phyloP scores from a whole-genome alignment of 2,113 vertebrate genomes.

The Corapipo altera region DNA sequence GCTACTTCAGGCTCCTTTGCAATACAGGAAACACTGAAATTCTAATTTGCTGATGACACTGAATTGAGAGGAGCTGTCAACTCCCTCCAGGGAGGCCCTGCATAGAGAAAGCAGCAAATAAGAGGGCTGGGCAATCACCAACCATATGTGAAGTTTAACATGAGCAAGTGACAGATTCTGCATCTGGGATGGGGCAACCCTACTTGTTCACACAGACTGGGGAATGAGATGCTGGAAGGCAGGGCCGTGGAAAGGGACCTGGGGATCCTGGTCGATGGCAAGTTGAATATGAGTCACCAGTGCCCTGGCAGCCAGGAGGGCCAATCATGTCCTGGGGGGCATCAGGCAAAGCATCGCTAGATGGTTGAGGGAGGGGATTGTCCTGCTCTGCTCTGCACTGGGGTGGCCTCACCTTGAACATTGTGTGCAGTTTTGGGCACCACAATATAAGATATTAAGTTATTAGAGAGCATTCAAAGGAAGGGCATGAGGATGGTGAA shows the following conservation, averaged over 20 bases:
- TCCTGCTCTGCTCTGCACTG: neutral
- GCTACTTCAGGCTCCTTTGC: neutral
- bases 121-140: neutral
- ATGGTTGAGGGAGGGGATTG: neutral
- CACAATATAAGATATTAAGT: fast-evolving
- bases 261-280: fast-evolving
- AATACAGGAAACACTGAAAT: neutral
- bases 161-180: fast-evolving
- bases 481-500: neutral
- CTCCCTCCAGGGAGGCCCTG: neutral
- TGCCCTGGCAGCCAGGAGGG: neutral
- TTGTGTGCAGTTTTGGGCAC: fast-evolving
- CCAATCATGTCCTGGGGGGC: fast-evolving
- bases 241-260: fast-evolving
- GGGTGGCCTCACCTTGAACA: fast-evolving
- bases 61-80: fast-evolving
- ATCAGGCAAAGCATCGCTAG: neutral
- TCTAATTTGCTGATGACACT: neutral
- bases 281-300: neutral
- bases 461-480: fast-evolving
- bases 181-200: fast-evolving
- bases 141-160: neutral
- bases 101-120: neutral
- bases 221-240: neutral
- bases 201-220: neutral